Percentiles rank a stretch among this genome's conserved stretches.
Evolutionary conservation across 2,113 vertebrate genomes (phyloP).

Genomic region (Xiphophorus hellerii): DNA sequence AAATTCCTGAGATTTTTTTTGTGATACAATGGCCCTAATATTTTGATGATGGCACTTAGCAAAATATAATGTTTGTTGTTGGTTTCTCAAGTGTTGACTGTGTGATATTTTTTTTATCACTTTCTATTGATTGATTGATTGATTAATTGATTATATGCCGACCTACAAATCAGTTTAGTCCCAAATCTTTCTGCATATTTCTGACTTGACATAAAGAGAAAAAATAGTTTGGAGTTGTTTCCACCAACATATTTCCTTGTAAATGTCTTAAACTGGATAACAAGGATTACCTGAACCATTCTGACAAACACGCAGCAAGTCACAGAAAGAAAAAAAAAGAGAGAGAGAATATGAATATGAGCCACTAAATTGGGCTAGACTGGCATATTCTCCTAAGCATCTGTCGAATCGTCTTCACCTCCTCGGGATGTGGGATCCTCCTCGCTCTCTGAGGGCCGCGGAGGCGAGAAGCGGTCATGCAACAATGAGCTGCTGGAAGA

Average conservation of each 20-base stretch:
- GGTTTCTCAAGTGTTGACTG: no score
- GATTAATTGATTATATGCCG: no score
- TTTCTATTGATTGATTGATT: no score
- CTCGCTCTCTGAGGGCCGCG: conserved; percentile 12
- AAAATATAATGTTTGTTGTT: no score
- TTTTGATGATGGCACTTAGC: no score
- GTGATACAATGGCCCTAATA: no score
- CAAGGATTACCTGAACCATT: conserved; percentile 7
- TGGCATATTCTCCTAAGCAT: not conserved
- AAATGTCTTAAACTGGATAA: conserved; percentile 1
- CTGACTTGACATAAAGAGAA: conserved; percentile 28
- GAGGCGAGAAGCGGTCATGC: conserved; percentile 35
- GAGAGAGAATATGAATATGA: not conserved
- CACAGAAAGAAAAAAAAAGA: not conserved
- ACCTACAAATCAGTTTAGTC: not conserved
- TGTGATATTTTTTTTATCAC: no score
- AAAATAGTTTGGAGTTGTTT: conserved; percentile 16
- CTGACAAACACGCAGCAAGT: not conserved
- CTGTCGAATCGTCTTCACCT: conserved; percentile 4
- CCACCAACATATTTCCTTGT: conserved; percentile 18
- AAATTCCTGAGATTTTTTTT: no score
- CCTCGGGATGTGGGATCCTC: conserved; percentile 7
- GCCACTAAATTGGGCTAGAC: not conserved
- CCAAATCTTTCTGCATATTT: conserved; percentile 9
- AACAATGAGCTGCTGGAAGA: conserved; percentile 39